Percentiles rank a stretch among this genome's conserved stretches.
phyloP scores from a whole-genome alignment of 2,113 vertebrate species.

The Sisor rabdophorus region DNA sequence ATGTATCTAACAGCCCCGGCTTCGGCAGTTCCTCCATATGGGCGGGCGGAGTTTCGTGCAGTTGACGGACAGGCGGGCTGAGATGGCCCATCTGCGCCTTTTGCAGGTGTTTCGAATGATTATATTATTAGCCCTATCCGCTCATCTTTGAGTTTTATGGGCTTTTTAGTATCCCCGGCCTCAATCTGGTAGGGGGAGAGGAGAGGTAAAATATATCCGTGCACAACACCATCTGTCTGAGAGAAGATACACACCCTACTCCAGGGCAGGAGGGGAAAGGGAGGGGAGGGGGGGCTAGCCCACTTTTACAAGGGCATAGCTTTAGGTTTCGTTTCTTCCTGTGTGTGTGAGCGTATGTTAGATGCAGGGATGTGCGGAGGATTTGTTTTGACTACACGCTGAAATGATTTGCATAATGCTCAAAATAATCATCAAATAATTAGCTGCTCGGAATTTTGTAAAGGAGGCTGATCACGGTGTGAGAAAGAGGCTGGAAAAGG shows the following conservation, averaged over 20 bases:
- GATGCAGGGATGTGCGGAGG: slow-evolving; percentile 36
- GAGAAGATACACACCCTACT: slow-evolving; percentile 52
- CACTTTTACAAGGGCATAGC: slow-evolving; percentile 48
- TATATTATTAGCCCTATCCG: slow-evolving; percentile 98
- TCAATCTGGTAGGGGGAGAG: slow-evolving; percentile 56
- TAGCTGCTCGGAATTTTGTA: slow-evolving; percentile 38
- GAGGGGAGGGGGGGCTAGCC: slow-evolving; percentile 23
- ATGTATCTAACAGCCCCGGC: slow-evolving; percentile 74
- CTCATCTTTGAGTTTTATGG: slow-evolving; percentile 95
- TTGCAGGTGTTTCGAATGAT: slow-evolving; percentile 99
- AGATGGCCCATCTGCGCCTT: slow-evolving; percentile 95
- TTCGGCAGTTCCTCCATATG: slow-evolving; percentile 81
- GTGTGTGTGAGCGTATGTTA: slow-evolving; percentile 36
- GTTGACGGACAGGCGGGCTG: slow-evolving; percentile 82
- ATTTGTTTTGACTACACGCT: slow-evolving; percentile 45
- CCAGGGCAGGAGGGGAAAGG: slow-evolving; percentile 24
- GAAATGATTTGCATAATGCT: slow-evolving; percentile 50
- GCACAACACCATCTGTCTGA: slow-evolving; percentile 88
- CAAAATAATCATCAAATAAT: slow-evolving; percentile 54
- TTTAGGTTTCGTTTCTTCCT: slow-evolving; percentile 47
- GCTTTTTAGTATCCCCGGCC: slow-evolving; percentile 80
- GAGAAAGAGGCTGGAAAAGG: slow-evolving; percentile 3
- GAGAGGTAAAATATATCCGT: slow-evolving; percentile 75
- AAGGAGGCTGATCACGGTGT: slow-evolving; percentile 31
- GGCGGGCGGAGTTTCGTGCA: slow-evolving; percentile 81